A percentile compares a stretch with the other conserved stretches of the same genome.
Evolutionary conservation across 2,797 vertebrate species (phyloP).

Genomic region (Xenentodon cancila): DNA sequence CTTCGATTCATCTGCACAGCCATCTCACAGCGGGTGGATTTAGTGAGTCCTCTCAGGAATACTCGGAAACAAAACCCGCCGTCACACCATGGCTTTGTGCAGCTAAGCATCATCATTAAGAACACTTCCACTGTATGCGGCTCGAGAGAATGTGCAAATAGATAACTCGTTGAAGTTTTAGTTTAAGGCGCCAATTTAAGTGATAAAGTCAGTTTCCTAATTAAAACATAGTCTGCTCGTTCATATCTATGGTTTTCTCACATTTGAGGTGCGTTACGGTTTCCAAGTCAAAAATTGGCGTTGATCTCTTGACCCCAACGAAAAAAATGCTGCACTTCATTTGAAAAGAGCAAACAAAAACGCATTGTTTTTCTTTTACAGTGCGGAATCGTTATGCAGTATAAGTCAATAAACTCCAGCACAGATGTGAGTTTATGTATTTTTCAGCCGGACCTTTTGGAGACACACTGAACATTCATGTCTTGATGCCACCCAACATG

Average conservation of each 20-base stretch:
- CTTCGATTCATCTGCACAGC: slow-evolving; percentile 43
- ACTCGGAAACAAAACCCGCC: slow-evolving; percentile 30
- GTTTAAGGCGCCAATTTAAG: slow-evolving; percentile 30
- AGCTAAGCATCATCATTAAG: slow-evolving; percentile 13
- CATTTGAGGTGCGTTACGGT: slow-evolving; percentile 18
- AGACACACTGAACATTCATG: not conserved
- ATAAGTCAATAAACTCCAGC: not conserved
- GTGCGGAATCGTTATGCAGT: not conserved
- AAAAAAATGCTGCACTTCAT: no score
- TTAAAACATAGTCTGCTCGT: slow-evolving; percentile 23
- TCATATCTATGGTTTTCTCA: not conserved
- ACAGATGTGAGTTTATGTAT: not conserved
- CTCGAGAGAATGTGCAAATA: not conserved
- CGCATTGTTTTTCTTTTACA: no score
- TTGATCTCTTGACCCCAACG: not conserved
- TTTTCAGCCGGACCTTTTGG: not conserved
- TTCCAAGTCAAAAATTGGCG: not conserved
- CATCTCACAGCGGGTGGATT: slow-evolving; percentile 14
- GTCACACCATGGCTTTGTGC: not conserved
- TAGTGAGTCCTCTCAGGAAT: slow-evolving; percentile 18
- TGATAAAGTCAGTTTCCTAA: slow-evolving; percentile 15
- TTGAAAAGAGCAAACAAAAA: not conserved
- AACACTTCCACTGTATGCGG: slow-evolving; percentile 6
- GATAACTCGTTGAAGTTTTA: slow-evolving; percentile 1
- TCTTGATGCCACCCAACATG: not conserved